These are phyloP conservation scores for Pomacea maculata DNA, from an alignment of 1,140 invertebrate species.

Conservation along the genomic window DNA sequence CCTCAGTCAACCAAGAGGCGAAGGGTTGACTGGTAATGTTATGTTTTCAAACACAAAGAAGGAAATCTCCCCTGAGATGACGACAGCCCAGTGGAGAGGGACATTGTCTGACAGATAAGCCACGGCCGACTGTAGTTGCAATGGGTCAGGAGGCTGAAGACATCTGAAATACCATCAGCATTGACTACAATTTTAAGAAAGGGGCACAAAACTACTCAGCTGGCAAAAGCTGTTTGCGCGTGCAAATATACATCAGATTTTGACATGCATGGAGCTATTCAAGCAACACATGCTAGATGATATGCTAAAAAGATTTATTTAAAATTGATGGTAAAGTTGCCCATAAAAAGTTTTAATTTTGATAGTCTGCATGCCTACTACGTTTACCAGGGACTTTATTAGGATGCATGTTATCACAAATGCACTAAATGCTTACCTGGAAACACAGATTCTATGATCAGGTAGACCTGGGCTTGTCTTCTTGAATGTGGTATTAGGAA, in stretches of 20 bases:
- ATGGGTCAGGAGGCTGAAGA: constrained; percentile 37
- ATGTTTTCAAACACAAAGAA: constrained; percentile 52
- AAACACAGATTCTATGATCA: constrained; percentile 53
- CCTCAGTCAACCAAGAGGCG: not conserved
- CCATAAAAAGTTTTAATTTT: no score
- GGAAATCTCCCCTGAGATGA: constrained; percentile 56
- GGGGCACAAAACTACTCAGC: not conserved
- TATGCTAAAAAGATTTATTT: not conserved
- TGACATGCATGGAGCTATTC: not conserved
- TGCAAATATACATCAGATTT: not conserved
- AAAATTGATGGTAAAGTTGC: no score
- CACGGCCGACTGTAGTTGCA: constrained; percentile 20
- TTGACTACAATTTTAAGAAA: not conserved
- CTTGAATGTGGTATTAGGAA: constrained; percentile 52
- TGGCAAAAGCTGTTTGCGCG: not conserved
- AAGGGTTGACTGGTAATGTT: constrained; percentile 30
- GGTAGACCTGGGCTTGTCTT: constrained; percentile 53
- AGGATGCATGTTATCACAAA: not conserved
- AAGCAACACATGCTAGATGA: not conserved
- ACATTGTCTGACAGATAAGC: constrained; percentile 40
- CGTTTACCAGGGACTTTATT: not conserved
- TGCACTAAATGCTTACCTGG: constrained; percentile 36
- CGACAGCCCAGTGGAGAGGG: constrained; percentile 55
- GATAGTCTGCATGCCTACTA: not conserved
- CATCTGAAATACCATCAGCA: constrained; percentile 34